phyloP scores from a whole-genome alignment of 2,888 invertebrate species.

The Azorinus chamasolen region DNA sequence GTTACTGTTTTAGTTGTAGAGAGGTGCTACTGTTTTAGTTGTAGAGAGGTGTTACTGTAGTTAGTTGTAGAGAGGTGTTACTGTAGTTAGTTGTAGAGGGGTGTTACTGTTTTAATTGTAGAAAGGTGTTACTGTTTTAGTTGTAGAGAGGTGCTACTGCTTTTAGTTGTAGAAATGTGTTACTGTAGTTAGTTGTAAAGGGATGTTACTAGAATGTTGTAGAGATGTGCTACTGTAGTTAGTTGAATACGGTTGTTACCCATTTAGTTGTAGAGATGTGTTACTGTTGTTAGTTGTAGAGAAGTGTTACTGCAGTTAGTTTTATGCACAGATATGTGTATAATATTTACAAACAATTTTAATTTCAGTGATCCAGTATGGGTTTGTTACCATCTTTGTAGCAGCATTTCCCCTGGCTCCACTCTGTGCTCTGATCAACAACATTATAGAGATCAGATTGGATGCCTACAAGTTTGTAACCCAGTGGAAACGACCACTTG shows the following conservation, averaged over 20 bases:
- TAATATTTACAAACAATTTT: neutral
- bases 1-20: neutral
- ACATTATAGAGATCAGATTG: constrained; percentile 97
- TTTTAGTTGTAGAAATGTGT: neutral
- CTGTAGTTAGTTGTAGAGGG: neutral
- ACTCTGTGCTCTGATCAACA: constrained; percentile 97
- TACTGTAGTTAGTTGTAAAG: neutral
- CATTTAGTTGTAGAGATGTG: neutral
- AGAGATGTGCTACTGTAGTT: neutral
- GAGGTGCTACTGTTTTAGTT: neutral
- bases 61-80: too few relatives aligned
- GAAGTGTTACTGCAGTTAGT: neutral
- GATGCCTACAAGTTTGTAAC: constrained; percentile 97
- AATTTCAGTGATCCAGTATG: constrained; percentile 93
- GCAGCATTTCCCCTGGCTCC: constrained; percentile 99
- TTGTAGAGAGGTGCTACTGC: neutral
- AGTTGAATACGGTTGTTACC: neutral
- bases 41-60: neutral
- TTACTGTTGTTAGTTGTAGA: neutral
- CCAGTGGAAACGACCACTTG: constrained; percentile 94
- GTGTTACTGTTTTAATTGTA: neutral
- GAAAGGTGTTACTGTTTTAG: too few relatives aligned
- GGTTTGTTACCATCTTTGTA: constrained; percentile 99
- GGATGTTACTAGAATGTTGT: neutral
- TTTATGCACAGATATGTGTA: neutral